Evolutionary conservation across 92 coral and sea anemone species (phyloP).

Genomic region (Epizoanthus rinbou): DNA sequence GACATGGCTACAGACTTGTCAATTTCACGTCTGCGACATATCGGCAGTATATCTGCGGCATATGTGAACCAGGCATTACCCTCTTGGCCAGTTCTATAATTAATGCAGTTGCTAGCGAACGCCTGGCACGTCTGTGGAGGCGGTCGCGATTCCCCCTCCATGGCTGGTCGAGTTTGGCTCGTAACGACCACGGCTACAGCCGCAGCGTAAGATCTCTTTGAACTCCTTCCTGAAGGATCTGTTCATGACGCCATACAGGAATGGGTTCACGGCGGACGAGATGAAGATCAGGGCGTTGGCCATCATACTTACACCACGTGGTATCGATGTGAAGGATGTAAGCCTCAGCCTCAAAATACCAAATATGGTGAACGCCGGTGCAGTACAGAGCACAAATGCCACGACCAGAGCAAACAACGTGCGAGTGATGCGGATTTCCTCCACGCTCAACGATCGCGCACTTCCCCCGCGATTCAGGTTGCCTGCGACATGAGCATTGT

Average conservation of each 20-base stretch:
- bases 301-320: conserved; percentile 43
- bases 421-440: conserved; percentile 40
- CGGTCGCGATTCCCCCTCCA: not conserved
- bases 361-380: conserved; percentile 40
- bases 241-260: conserved; percentile 42
- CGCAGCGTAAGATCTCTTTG: conserved; percentile 20
- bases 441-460: conserved; percentile 25
- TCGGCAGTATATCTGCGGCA: no score
- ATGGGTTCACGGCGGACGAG: conserved; percentile 40
- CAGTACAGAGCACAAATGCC: conserved; percentile 42
- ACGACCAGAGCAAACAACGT: conserved; percentile 35
- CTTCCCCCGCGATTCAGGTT: conserved; percentile 2
- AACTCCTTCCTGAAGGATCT: conserved; percentile 37
- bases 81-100: no score
- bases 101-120: not conserved
- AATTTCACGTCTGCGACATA: no score
- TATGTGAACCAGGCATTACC: no score
- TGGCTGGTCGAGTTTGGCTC: conserved; percentile 22
- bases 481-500: conserved; percentile 6
- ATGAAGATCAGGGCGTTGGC: conserved; percentile 39
- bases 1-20: no score
- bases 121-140: not conserved
- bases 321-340: conserved; percentile 31
- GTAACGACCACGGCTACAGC: conserved; percentile 20
- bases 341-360: conserved; percentile 30